Evolutionary conservation across 64 coral and sea anemone genomes (phyloP).

Genomic region (Stylophora pistillata): DNA sequence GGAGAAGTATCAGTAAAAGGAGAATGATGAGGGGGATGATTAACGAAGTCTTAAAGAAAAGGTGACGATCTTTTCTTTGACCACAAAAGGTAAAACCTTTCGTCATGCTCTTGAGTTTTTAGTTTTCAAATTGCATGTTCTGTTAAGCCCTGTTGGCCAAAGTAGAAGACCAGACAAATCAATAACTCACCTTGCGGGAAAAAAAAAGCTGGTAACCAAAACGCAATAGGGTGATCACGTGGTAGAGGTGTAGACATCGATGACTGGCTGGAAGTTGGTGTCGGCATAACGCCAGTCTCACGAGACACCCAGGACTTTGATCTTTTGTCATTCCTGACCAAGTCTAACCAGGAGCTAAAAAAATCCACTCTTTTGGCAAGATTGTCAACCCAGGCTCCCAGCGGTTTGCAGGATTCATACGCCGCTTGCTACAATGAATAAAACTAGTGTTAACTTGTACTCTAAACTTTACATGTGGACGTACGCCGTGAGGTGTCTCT

Average conservation of each 20-base stretch:
- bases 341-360: conserved; percentile 81
- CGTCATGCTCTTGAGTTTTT: too few species aligned
- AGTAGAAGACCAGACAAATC: neutral
- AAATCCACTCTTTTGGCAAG: conserved; percentile 84
- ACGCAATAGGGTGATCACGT: conserved; percentile 74
- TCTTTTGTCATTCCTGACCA: conserved; percentile 18
- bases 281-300: conserved; percentile 1
- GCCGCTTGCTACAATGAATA: conserved; percentile 60
- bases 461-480: too few species aligned
- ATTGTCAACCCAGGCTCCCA: conserved; percentile 90
- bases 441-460: neutral
- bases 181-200: conserved; percentile 84
- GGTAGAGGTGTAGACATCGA: conserved; percentile 14
- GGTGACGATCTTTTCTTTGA: too few species aligned
- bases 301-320: conserved; percentile 15
- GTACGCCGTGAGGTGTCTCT: too few species aligned
- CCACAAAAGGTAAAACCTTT: too few species aligned
- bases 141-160: too few species aligned
- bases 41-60: too few species aligned
- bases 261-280: conserved; percentile 51
- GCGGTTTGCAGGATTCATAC: conserved; percentile 87
- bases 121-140: too few species aligned
- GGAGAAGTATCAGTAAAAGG: too few species aligned
- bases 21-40: too few species aligned
- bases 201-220: conserved; percentile 96